These are phyloP conservation scores for Rhinogobio ventralis DNA, from an alignment of 2,797 vertebrate genomes.

Conservation along the genomic window DNA sequence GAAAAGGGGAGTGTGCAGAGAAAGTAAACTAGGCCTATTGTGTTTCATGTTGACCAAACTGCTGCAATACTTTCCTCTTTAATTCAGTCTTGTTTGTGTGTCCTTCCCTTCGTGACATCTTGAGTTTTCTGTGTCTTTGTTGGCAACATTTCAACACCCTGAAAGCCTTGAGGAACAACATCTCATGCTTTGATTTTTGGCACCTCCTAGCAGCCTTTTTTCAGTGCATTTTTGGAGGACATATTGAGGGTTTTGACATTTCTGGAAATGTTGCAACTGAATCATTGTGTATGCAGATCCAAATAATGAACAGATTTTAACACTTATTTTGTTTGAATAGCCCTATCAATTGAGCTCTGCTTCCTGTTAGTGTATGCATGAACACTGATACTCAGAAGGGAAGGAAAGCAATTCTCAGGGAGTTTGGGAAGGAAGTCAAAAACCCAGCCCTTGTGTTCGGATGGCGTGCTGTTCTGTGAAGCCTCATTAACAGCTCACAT, in stretches of 20 bases:
- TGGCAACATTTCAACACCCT: conserved; percentile 41
- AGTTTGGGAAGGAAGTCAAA: conserved; percentile 42
- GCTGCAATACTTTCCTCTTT: conserved; percentile 45
- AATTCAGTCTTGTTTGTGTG: conserved; percentile 53
- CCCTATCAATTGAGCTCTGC: conserved; percentile 7
- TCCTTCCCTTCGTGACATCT: conserved; percentile 36
- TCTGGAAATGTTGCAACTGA: neutral
- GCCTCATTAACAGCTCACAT: conserved; percentile 46
- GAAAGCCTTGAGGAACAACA: conserved; percentile 34
- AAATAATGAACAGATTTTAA: neutral
- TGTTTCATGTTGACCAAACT: conserved; percentile 53
- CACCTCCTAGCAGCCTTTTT: neutral
- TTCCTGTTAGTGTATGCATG: conserved; percentile 31
- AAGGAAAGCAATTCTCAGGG: conserved; percentile 43
- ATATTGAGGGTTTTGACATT: neutral
- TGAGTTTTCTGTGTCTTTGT: conserved; percentile 42
- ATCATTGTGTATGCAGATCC: neutral
- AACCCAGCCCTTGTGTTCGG: conserved; percentile 49
- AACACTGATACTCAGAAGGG: conserved; percentile 3
- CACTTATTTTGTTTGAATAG: conserved; percentile 21
- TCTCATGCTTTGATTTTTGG: conserved; percentile 20
- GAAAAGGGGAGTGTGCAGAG: conserved; percentile 63
- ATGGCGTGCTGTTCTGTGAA: conserved; percentile 45
- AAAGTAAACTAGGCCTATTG: conserved; percentile 66
- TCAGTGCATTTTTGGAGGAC: conserved; percentile 6